Evolutionary conservation across 1,140 invertebrate species (phyloP), one percentile per base, ranked within the genome.

Genomic region (Temnothorax nylanderi): DNA sequence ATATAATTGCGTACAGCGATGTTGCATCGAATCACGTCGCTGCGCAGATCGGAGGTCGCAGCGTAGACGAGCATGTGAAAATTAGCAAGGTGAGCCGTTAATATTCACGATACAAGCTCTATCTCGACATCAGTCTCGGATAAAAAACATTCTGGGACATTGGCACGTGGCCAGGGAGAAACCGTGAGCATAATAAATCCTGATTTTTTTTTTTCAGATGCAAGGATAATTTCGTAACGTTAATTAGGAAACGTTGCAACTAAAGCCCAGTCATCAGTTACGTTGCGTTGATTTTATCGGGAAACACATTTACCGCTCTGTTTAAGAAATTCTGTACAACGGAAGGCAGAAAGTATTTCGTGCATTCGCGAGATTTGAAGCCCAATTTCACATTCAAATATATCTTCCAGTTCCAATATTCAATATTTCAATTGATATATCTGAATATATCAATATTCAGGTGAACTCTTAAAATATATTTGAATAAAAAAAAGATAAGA

Each of bases 1-100:
- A 74, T 13, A 74, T 16, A 13, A 41, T 47, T 77, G 10, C 37
- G 10, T 77, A 26, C 11, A 10, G 6, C 16, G 10, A 32, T 64
- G 49, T 64, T 21, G 26, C 26, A 26, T n/a, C 44, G 78, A 72
- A 58, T 72, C 37, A 1, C 26, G 26, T 74, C 34, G 37, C 26
- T 74, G 41, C 49, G 67, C 80, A 74, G 78, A 72, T 82, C 34
- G 65, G 49, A 58, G 37, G 41, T 47, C 51, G n/a, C 37, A 13
- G 10, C 34, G 37, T 44, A 44, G 49, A 56, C 49, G 13, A 56
- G 34, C 37, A 74, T 62, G 80, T 74, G 80, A 82, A 82, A 82
- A 82, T 82, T 82, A 82, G 37, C 78, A 34, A 74, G 69, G 80
- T n/a, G 49, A 71, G 47, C 5, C 21, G 67, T 74, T 82, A 82